phyloP scores from a whole-genome alignment of 2,797 vertebrate species.

The Typhlichthys eigenmanni region DNA sequence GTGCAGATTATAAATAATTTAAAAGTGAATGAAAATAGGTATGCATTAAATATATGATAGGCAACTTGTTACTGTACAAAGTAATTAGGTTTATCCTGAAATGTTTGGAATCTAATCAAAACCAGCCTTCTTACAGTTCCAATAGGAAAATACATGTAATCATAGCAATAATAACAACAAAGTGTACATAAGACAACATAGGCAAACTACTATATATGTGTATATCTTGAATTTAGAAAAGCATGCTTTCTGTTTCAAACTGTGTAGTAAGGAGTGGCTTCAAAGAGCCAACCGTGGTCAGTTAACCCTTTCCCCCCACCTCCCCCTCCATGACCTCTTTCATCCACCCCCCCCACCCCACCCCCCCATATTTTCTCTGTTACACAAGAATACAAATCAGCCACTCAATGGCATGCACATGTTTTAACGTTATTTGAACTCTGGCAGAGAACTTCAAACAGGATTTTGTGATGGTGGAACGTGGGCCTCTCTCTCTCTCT shows the following conservation, averaged over 20 bases:
- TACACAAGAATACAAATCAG: slow-evolving; percentile 65
- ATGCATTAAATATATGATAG: too few species aligned
- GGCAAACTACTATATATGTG: too few species aligned
- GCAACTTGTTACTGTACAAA: too few species aligned
- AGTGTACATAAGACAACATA: too few species aligned
- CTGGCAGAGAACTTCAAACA: slow-evolving; percentile 74
- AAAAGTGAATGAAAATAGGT: too few species aligned
- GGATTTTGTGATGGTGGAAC: slow-evolving; percentile 63
- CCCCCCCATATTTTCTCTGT: slow-evolving; percentile 50
- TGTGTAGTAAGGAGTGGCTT: slow-evolving; percentile 34
- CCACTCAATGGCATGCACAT: slow-evolving; percentile 71
- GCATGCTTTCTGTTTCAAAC: neutral
- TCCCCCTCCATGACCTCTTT: slow-evolving; percentile 65
- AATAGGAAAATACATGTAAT: too few species aligned
- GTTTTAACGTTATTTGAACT: slow-evolving; percentile 77
- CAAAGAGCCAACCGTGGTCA: slow-evolving; percentile 1
- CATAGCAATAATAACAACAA: too few species aligned
- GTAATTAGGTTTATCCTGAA: slow-evolving; percentile 9
- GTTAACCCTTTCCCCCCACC: slow-evolving; percentile 15
- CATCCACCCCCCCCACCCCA: slow-evolving; percentile 63
- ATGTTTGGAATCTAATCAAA: slow-evolving; percentile 34
- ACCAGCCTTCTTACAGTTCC: slow-evolving; percentile 21
- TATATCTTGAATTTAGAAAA: too few species aligned
- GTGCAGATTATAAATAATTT: too few species aligned
- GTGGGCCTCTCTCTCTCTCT: slow-evolving; percentile 36